Evolutionary conservation across 1,140 invertebrate species (phyloP), one percentile per base, ranked within the genome.

Genomic region (Cydia strobilella): DNA sequence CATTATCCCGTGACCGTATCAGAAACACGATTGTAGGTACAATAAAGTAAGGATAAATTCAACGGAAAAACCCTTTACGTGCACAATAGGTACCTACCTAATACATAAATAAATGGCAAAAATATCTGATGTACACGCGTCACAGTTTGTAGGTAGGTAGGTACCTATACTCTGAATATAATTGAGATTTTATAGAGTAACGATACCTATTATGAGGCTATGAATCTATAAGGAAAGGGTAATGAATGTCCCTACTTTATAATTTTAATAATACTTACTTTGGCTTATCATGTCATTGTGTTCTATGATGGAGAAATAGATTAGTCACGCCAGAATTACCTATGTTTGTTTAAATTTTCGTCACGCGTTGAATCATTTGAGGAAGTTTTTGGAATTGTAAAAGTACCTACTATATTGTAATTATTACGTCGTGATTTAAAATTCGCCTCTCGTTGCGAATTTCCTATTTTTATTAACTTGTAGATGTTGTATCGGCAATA

Each of bases 291-390:
- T 51, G 48, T 59, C n/a, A 23, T 23, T 23, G 0, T 5, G 1
- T 31, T 27, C 27, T 27, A 3, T 59, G 54, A 20, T 59, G 20
- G 23, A 23, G n/a, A 12, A 51, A 59, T 3, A 23, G 18, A 59
- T 59, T 59, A 59, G 54, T 59, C 54, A 59, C 20, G 20, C 54
- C 20, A 18, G 20, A n/a, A 59, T 59, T 59, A 59, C 54, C 18
- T 12, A 23, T 59, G 20, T 59, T 59, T 59, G 10, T 2, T 18
- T 59, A 59, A 59, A 10, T 59, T 59, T 1, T 10, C 3, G 18
- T 59, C 54, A 59, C 10, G 54, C 54, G 9, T 23, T 59, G 54
- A 23, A 20, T 59, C 54, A 59, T 23, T 59, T 23, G 54, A 59
- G 18, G 54, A 23, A 59, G 20, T 9, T 23, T 59, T n/a, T 51